Evolutionary conservation across 2,888 invertebrate genomes (phyloP), one percentile per base, ranked within the genome.

Genomic region (Drosophila differens): DNA sequence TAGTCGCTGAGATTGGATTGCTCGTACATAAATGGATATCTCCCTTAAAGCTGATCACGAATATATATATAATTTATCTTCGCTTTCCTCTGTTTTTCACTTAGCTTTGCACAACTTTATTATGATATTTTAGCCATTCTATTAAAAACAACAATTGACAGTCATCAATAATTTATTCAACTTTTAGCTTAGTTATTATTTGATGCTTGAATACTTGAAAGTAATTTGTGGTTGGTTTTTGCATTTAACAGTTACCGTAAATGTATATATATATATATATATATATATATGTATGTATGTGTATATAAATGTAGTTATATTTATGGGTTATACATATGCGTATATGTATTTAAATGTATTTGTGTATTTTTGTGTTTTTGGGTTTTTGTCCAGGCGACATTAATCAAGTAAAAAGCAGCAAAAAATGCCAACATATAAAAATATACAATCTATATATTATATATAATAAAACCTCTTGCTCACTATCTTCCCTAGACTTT

Each of bases 351-450:
- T 47, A 22, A 16, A 22, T 12, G 5, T 22, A 22, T 47, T 22
- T 44, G 12, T 22, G 44, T 14, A 44, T 12, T 47, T 37, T 52
- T 41, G 9, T 71, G 28, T 41, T 61, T 6, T 39, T 25, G 30
- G 41, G 30, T 39, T 57, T 58, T 47, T 60, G 53, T 72, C 74
- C 69, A 67, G 68, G 75, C 57, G 81, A 76, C 66, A 79, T 77
- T 74, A 85, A 64, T 81, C 71, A 89, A 79, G 76, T 85, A 84
- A 89, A 82, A 89, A 77, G 89, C 88, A 80, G 90, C 88, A 89
- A 87, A 81, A 58, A 87, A 81, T 82, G 83, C 85, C 66, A 89
- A 89, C 85, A 85, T 82, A 85, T 81, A 87, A 85, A 85, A 89
- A 89, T 85, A 86, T 89, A 85, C 81, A 79, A 65, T 79, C 68